Conservation (phyloP, 2,113 vertebrate genomes). For the Hippocampus guttulatus region DNA sequence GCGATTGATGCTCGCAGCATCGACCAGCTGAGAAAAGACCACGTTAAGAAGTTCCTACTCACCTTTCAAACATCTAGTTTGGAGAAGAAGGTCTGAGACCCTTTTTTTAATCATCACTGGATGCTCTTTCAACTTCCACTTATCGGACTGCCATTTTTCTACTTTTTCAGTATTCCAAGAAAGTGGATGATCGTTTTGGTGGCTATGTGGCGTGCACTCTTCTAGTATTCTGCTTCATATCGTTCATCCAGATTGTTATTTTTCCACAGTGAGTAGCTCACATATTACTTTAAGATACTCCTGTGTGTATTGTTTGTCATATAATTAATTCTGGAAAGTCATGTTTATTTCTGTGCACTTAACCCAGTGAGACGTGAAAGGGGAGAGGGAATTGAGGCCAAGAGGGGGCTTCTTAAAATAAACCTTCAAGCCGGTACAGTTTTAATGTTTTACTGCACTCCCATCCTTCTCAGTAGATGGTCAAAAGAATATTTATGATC, state of each 20-base stretch:
- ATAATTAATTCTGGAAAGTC: not conserved
- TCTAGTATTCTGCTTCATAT: slow-evolving; percentile 93
- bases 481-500: not conserved
- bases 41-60: slow-evolving; percentile 91
- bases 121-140: not conserved
- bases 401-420: not conserved
- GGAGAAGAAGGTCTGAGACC: slow-evolving; percentile 84
- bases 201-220: slow-evolving; percentile 90
- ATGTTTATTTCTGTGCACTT: not conserved
- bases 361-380: not conserved
- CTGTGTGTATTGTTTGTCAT: not conserved
- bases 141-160: not conserved
- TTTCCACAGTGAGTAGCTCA: slow-evolving; percentile 85
- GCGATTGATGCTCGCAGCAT: slow-evolving; percentile 95
- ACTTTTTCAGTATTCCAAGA: slow-evolving; percentile 83
- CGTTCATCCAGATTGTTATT: slow-evolving; percentile 87
- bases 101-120: not conserved
- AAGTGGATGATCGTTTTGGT: slow-evolving; percentile 89
- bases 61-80: slow-evolving; percentile 91
- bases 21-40: slow-evolving; percentile 93
- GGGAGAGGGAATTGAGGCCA: not conserved
- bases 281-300: not conserved
- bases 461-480: not conserved
- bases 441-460: not conserved
- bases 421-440: not conserved